These are phyloP conservation scores for Halcyon malimbica DNA, from an alignment of 2,113 vertebrate genomes.

Conservation along the genomic window DNA sequence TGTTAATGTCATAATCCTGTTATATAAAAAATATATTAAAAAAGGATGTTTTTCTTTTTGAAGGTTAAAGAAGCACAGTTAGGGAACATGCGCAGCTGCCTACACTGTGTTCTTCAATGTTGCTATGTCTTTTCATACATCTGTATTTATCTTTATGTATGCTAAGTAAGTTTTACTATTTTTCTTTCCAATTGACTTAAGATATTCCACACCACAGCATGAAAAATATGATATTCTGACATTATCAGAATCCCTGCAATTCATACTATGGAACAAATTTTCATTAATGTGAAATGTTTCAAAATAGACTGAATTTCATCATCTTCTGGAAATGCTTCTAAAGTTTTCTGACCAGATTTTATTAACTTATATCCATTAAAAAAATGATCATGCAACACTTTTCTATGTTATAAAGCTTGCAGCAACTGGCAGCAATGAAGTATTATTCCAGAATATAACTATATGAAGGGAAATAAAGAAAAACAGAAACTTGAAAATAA, in stretches of 20 bases:
- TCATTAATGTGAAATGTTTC: constrained; percentile 1
- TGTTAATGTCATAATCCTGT: background rate
- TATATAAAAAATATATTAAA: background rate
- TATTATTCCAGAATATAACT: background rate
- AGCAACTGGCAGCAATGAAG: background rate
- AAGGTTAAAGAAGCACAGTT: background rate
- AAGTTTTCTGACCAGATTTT: background rate
- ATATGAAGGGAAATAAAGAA: background rate
- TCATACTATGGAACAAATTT: background rate
- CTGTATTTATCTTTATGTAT: background rate
- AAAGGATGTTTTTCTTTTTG: background rate
- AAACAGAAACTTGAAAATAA: constrained; percentile 4
- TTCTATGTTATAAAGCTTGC: background rate
- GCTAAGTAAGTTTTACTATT: background rate
- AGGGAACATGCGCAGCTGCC: background rate
- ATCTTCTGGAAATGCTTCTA: constrained; percentile 7
- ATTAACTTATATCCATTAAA: constrained; percentile 5
- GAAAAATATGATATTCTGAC: background rate
- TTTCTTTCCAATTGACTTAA: background rate
- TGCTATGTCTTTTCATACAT: background rate
- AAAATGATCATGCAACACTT: background rate
- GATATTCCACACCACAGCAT: background rate
- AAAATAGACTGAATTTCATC: background rate
- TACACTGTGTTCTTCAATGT: background rate
- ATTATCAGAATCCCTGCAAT: background rate